phyloP scores from a whole-genome alignment of 2,797 vertebrate species.

The Spondyliosoma cantharus region DNA sequence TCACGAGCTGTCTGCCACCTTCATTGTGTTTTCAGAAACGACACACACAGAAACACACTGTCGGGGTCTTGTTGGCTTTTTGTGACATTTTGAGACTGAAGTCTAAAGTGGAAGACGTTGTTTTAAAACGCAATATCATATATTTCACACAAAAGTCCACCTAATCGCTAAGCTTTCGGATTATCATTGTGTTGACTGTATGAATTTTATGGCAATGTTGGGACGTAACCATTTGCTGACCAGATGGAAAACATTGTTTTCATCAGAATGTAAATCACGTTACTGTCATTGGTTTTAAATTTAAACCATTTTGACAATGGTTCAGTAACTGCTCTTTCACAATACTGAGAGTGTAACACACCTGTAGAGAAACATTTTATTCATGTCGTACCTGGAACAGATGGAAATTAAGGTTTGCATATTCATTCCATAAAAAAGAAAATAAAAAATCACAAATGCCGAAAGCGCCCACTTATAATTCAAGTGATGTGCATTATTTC shows the following conservation, averaged over 20 bases:
- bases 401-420: constrained; percentile 14
- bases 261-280: constrained; percentile 18
- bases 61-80: constrained; percentile 20
- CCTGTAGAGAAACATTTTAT: constrained; percentile 25
- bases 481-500: constrained; percentile 26
- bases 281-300: not conserved
- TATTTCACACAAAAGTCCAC: not conserved
- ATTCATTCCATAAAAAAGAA: constrained; percentile 21
- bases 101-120: constrained; percentile 1
- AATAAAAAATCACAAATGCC: constrained; percentile 28
- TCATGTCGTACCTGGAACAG: constrained; percentile 22
- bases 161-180: not conserved
- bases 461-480: constrained; percentile 18
- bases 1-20: constrained; percentile 19
- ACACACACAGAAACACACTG: not conserved
- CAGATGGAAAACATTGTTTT: constrained; percentile 9
- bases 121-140: constrained; percentile 5
- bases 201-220: constrained; percentile 6
- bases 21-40: constrained; percentile 11
- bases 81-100: constrained; percentile 6
- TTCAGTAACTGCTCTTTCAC: constrained; percentile 5
- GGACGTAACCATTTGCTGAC: constrained; percentile 1
- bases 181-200: constrained; percentile 11
- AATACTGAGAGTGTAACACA: constrained; percentile 35
- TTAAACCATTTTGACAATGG: constrained; percentile 5